Evolutionary conservation across 2,113 vertebrate species (phyloP).

Genomic region (Illadopsis cleaveri): DNA sequence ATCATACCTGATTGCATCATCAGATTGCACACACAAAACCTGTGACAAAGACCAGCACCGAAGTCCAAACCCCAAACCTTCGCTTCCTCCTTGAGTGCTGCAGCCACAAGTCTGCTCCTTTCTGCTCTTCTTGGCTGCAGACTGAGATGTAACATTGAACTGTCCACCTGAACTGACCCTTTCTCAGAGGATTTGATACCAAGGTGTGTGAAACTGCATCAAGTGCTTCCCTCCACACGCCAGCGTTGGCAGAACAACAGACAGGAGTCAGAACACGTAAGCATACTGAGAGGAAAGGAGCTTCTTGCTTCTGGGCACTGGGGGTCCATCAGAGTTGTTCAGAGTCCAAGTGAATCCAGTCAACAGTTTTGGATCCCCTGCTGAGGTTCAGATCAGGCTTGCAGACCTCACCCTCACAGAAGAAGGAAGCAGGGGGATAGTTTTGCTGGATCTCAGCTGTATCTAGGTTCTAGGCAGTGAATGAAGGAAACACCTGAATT

Average conservation of each 20-base stretch:
- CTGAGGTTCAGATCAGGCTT: not conserved
- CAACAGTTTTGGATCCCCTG: not conserved
- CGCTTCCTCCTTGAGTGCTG: not conserved
- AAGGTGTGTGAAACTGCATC: not conserved
- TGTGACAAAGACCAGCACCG: not conserved
- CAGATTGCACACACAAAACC: accelerated
- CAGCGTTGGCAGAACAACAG: not conserved
- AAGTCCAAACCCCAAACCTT: not conserved
- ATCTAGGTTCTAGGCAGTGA: not conserved
- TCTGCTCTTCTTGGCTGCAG: not conserved
- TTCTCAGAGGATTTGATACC: not conserved
- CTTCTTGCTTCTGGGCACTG: accelerated
- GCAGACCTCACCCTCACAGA: not conserved
- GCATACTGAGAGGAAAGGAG: not conserved
- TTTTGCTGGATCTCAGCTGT: not conserved
- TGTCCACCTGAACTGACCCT: not conserved
- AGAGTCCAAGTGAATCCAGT: not conserved
- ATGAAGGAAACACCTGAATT: not conserved
- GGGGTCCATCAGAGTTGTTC: not conserved
- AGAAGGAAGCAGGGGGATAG: not conserved
- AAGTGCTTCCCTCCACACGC: accelerated
- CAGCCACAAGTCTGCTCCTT: not conserved
- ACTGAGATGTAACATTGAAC: not conserved
- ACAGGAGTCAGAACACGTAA: not conserved
- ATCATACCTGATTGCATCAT: not conserved